These are phyloP conservation scores for Clytia hemisphaerica DNA, from an alignment of 30 jellyfish, hydroid and myxozoan genomes.

Conservation along the genomic window DNA sequence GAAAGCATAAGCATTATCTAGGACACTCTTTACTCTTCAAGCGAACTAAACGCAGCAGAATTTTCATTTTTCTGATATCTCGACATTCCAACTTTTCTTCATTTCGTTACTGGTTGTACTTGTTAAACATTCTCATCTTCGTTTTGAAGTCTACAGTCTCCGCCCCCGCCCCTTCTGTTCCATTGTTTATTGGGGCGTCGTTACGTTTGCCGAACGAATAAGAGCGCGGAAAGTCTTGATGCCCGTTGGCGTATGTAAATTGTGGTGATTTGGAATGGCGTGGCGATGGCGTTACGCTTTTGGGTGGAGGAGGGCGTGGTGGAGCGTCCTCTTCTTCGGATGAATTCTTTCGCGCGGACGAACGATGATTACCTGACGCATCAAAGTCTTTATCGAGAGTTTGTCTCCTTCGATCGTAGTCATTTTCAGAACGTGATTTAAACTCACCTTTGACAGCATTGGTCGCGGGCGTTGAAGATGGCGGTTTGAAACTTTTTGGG, in stretches of 20 bases:
- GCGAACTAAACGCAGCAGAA: no score
- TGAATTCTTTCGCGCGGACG: constrained; percentile 16
- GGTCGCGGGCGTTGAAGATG: not conserved
- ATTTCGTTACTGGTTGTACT: no score
- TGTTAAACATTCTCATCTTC: constrained; percentile 76
- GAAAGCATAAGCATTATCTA: no score
- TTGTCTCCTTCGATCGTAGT: constrained; percentile 65
- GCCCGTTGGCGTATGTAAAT: not conserved
- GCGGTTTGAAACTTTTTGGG: constrained; percentile 11
- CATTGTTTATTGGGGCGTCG: no score
- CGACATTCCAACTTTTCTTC: no score
- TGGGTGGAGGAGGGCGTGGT: constrained; percentile 99
- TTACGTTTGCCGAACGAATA: not conserved
- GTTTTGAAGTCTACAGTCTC: constrained; percentile 63
- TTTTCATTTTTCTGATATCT: no score
- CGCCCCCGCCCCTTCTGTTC: no score
- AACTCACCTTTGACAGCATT: constrained; percentile 51
- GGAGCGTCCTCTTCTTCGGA: constrained; percentile 91
- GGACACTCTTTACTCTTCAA: no score
- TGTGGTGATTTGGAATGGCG: constrained; percentile 23
- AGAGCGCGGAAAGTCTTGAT: constrained; percentile 7
- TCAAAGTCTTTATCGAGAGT: constrained; percentile 61
- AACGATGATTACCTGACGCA: constrained; percentile 30
- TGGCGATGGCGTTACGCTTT: constrained; percentile 8
- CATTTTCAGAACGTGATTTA: constrained; percentile 50